Base-by-base conservation (phyloP, 2,888 invertebrate genomes). In the Platycheirus albimanus region DNA sequence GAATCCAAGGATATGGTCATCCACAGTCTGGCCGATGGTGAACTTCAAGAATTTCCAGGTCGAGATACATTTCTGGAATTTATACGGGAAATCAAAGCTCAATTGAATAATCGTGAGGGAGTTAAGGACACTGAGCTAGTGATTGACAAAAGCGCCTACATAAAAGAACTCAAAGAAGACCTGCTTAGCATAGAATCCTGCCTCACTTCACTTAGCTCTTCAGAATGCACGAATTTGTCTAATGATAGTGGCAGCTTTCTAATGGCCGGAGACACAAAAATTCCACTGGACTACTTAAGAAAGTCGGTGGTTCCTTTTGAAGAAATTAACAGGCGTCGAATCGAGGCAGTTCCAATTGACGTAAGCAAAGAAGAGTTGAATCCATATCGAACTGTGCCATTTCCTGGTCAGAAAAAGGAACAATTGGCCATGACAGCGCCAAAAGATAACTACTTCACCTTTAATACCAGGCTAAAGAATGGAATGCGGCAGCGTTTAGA, bases 221-320 rank as follows among this genome's bases (percentile, higher is more conserved):
- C 91, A 0, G 79, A 86, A 0, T 90, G 90, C 61, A 91, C 91
- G 0, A 90, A 90, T 85, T 87, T 90, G 0, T 88, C 89, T 0
- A 87, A 89, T 24, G 91, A 91, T 72, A 91, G 91, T 56, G 91
- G 91, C 10, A 91, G 91, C 56, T 91, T 86, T 33, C 49, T 91
- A 1, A 85, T 90, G 24, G 88, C 89, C 36, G 88, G 88, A 0
- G 87, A 88, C 33, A 89, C 87, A 0, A 90, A 91, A 83, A 85
- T 91, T 20, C 91, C 91, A 0, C 74, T 89, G 20, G 90, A 90
- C 58, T 91, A 88, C 33, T 87, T 90, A 51, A 88, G 89, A 0
- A 90, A 90, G 47, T 88, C 90, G 0, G 30, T 90, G 30, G 90
- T 91, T 2, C 90, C 90, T 0, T 90, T 90, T 75, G 90, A 90